phyloP scores from a whole-genome alignment of 2,113 vertebrate species.

The Acinonyx jubatus region DNA sequence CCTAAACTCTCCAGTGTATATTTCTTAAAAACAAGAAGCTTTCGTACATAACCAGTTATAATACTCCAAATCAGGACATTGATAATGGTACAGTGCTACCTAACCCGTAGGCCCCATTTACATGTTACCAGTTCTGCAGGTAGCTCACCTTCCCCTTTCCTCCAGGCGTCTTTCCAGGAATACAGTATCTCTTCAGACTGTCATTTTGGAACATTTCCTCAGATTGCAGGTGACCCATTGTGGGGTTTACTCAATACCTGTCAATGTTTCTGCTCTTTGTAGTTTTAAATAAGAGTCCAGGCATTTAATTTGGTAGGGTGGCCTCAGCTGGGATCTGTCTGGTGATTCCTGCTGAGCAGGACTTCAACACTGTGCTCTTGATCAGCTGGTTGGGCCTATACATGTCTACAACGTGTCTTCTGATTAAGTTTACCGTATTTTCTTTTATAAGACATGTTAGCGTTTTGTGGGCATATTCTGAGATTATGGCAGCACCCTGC shows the following conservation, averaged over 20 bases:
- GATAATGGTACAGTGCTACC: not conserved
- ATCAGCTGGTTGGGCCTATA: not conserved
- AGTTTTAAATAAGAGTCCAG: not conserved
- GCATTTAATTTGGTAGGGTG: not conserved
- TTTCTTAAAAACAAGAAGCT: not conserved
- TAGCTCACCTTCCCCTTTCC: not conserved
- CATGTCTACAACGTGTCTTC: not conserved
- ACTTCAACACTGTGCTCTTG: not conserved
- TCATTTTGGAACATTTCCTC: not conserved
- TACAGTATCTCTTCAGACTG: not conserved
- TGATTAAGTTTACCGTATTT: not conserved
- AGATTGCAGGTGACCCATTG: not conserved
- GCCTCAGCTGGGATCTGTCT: not conserved
- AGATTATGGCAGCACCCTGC: not conserved
- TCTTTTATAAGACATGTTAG: not conserved
- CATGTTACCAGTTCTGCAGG: not conserved
- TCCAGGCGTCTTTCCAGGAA: not conserved
- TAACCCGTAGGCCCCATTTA: not conserved
- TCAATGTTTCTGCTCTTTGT: not conserved
- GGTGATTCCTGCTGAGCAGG: not conserved
- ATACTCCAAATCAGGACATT: not conserved
- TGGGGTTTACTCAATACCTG: not conserved
- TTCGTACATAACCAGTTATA: not conserved
- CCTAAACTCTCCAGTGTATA: not conserved
- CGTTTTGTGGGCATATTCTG: not conserved